These are phyloP conservation scores for Trogon melanurus DNA, from an alignment of 2,113 vertebrate genomes.

Conservation along the genomic window DNA sequence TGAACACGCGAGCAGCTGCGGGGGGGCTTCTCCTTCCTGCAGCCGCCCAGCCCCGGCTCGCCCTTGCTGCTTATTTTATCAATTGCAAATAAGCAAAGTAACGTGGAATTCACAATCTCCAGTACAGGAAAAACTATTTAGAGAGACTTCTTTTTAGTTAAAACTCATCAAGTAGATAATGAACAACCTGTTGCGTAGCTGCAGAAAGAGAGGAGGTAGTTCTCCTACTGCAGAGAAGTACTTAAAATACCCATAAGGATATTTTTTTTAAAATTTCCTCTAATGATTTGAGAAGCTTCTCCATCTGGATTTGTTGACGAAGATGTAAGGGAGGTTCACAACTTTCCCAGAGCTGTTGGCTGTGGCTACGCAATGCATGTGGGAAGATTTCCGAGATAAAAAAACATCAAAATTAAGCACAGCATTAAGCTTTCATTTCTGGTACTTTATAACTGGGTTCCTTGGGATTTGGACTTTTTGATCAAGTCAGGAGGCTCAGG, in stretches of 20 bases:
- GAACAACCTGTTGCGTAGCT: background rate
- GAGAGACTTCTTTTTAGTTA: background rate
- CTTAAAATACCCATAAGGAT: background rate
- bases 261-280: background rate
- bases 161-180: background rate
- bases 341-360: background rate
- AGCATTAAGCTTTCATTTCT: conserved; percentile 55
- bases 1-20: accelerated
- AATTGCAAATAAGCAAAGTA: background rate
- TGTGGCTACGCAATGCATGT: background rate
- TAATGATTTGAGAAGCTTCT: background rate
- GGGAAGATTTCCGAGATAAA: conserved; percentile 1
- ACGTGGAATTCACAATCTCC: background rate
- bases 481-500: background rate
- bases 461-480: conserved; percentile 51
- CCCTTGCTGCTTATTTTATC: background rate
- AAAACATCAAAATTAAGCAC: conserved; percentile 18
- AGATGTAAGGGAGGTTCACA: background rate
- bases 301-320: background rate
- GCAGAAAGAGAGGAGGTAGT: background rate
- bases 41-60: background rate
- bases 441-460: conserved; percentile 23
- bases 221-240: background rate
- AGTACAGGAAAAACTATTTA: background rate
- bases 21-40: background rate